phyloP scores from a whole-genome alignment of 2,113 vertebrate genomes.

The Romanogobio albipinnatus region DNA sequence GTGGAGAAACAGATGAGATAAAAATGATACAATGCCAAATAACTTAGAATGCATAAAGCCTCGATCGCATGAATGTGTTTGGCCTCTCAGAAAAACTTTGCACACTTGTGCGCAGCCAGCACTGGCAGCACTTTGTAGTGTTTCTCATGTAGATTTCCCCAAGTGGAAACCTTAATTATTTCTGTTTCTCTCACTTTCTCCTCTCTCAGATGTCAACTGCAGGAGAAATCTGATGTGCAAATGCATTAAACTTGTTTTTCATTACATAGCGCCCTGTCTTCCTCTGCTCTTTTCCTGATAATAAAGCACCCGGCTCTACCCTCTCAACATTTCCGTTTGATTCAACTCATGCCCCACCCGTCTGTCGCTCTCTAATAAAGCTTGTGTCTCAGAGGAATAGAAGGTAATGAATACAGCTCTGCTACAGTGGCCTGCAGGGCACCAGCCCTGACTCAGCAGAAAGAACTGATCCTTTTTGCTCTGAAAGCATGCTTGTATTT shows the following conservation, averaged over 20 bases:
- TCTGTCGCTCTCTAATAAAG: constrained; percentile 39
- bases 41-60: neutral
- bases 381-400: constrained; percentile 8
- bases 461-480: constrained; percentile 23
- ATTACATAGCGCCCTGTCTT: constrained; percentile 11
- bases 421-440: constrained; percentile 44
- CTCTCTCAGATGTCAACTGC: neutral
- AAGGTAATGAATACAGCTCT: constrained; percentile 44
- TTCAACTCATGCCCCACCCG: neutral
- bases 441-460: constrained; percentile 41
- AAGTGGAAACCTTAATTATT: neutral
- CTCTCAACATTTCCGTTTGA: constrained; percentile 31
- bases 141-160: neutral
- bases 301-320: constrained; percentile 7
- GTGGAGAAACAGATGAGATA: neutral
- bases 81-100: neutral
- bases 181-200: neutral
- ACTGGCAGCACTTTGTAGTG: neutral
- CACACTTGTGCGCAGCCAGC: neutral
- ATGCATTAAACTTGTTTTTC: constrained; percentile 24
- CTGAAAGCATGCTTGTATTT: constrained; percentile 35
- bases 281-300: neutral
- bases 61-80: neutral
- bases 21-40: constrained; percentile 1
- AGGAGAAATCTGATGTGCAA: neutral